phyloP scores from a whole-genome alignment of 2,797 vertebrate species.

The Enteromius viviparus region DNA sequence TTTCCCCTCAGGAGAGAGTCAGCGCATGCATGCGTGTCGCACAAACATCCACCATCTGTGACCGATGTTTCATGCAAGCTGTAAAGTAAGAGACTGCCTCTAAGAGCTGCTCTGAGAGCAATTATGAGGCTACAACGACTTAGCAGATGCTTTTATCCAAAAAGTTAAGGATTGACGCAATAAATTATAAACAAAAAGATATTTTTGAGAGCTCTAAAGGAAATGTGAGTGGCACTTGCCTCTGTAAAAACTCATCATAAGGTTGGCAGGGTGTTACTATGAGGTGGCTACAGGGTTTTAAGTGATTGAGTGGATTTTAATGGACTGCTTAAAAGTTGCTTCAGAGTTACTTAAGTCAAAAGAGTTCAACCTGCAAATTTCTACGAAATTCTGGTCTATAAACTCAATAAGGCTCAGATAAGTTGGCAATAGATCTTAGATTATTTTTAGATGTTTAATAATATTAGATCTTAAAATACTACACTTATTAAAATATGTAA shows the following conservation, averaged over 20 bases:
- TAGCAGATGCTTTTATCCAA: conserved; percentile 6
- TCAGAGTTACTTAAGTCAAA: conserved; percentile 5
- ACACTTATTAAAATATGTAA: neutral
- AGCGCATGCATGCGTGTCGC: conserved; percentile 35
- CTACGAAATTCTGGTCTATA: neutral
- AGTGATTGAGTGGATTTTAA: conserved; percentile 13
- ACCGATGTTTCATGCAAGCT: conserved; percentile 15
- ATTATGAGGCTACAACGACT: conserved; percentile 15
- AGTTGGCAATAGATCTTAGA: neutral
- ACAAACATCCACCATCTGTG: conserved; percentile 46
- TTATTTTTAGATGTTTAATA: neutral
- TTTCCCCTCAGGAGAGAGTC: conserved; percentile 36
- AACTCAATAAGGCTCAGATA: neutral
- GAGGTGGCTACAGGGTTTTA: neutral
- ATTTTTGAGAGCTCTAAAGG: neutral
- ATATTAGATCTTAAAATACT: neutral
- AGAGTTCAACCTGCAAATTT: neutral
- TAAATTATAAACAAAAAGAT: conserved; percentile 26
- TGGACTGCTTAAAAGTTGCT: neutral
- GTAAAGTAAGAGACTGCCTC: conserved; percentile 12
- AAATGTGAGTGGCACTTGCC: neutral
- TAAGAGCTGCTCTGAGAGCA: conserved; percentile 27
- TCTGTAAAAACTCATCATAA: neutral
- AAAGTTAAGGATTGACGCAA: neutral
- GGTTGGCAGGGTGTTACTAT: conserved; percentile 8